These are phyloP conservation scores for Falco concolor DNA, from an alignment of 2,797 vertebrate genomes.

Conservation along the genomic window DNA sequence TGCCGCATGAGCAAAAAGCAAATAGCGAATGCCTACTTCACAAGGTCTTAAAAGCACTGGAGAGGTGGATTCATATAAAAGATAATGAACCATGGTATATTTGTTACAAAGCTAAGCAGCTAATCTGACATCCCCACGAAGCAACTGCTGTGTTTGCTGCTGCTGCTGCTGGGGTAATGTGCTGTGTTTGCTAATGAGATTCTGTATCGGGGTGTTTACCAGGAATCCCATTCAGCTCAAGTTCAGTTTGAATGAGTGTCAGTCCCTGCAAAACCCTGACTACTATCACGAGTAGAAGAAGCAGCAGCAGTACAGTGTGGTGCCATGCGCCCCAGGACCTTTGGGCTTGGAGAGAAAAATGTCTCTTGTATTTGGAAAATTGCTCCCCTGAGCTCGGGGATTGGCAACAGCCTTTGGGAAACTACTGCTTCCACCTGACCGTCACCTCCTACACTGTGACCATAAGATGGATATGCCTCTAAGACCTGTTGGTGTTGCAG, in stretches of 20 bases:
- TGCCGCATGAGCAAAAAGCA: neutral
- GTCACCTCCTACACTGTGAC: neutral
- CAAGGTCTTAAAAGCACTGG: neutral
- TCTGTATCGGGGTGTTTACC: neutral
- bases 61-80: conserved; percentile 18
- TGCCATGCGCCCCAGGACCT: neutral
- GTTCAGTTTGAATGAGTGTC: neutral
- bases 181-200: neutral
- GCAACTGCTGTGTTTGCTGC: neutral
- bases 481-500: neutral
- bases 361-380: neutral
- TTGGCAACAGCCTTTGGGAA: neutral
- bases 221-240: neutral
- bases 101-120: conserved; percentile 42
- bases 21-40: neutral
- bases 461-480: neutral
- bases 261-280: neutral
- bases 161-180: neutral
- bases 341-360: neutral
- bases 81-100: conserved; percentile 28
- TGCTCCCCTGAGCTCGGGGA: neutral
- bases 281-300: neutral
- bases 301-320: neutral
- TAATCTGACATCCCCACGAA: neutral
- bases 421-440: neutral